Evolutionary conservation across 2,797 vertebrate genomes (phyloP).

Genomic region (Erpetoichthys calabaricus): DNA sequence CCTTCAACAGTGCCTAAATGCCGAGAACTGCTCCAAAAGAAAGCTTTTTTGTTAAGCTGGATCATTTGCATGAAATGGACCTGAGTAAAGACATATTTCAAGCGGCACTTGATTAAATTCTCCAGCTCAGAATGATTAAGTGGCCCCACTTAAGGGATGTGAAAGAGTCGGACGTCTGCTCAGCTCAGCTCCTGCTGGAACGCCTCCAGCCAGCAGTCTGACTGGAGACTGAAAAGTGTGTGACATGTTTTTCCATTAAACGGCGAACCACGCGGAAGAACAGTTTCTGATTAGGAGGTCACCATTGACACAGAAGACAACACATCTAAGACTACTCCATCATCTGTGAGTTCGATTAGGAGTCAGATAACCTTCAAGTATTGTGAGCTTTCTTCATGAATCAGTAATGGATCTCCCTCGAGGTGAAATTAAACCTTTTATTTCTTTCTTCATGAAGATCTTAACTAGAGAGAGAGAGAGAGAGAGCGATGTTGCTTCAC

Average conservation of each 20-base stretch:
- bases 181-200: too few species aligned
- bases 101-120: too few species aligned
- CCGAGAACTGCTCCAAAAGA: too few species aligned
- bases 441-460: constrained; percentile 14
- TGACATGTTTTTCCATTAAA: not conserved
- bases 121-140: too few species aligned
- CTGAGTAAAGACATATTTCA: too few species aligned
- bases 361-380: constrained; percentile 27
- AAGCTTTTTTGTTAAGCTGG: too few species aligned
- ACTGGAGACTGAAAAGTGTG: too few species aligned
- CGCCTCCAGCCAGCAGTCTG: too few species aligned
- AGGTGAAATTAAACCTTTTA: constrained; percentile 35
- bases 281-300: not conserved
- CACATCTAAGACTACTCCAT: not conserved
- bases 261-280: not conserved
- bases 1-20: too few species aligned
- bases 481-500: not conserved
- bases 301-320: not conserved
- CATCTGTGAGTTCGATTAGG: constrained; percentile 6
- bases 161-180: too few species aligned
- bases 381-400: constrained; percentile 29
- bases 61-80: too few species aligned
- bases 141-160: too few species aligned
- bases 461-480: constrained; percentile 6
- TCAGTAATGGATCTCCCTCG: constrained; percentile 27